phyloP scores from a whole-genome alignment of 2,797 vertebrate genomes.

The Dermochelys coriacea region DNA sequence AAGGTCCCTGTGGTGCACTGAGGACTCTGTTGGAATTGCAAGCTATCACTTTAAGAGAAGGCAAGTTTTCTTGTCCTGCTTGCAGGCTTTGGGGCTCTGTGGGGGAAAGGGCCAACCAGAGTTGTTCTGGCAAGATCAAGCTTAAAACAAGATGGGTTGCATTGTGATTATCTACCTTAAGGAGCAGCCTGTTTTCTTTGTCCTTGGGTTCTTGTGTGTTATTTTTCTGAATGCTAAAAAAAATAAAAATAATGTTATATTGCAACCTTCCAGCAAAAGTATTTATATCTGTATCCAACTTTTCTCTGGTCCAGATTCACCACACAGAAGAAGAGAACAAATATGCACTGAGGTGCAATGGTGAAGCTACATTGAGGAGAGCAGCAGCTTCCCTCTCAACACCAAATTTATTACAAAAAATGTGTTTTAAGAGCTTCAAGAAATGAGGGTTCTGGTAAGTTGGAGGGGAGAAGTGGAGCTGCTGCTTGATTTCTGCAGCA shows the following conservation, averaged over 20 bases:
- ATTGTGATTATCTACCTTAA: not conserved
- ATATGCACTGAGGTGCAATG: not conserved
- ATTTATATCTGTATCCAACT: not conserved
- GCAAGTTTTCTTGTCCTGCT: not conserved
- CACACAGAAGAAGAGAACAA: not conserved
- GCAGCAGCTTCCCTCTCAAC: accelerated
- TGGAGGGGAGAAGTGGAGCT: not conserved
- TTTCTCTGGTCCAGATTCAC: not conserved
- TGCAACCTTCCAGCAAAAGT: not conserved
- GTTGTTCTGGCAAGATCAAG: not conserved
- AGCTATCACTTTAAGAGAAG: not conserved
- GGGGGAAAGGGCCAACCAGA: too few species aligned
- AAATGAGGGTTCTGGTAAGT: not conserved
- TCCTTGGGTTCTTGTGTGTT: not conserved
- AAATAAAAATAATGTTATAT: not conserved
- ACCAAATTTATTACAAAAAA: not conserved
- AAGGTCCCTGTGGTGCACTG: not conserved
- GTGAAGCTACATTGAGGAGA: not conserved
- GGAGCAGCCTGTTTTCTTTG: not conserved
- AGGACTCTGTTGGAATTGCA: not conserved
- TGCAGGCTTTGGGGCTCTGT: not conserved
- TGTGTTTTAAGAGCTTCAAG: not conserved
- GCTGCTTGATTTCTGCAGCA: not conserved
- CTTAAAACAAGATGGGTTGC: not conserved
- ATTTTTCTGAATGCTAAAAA: not conserved